Base-by-base conservation (phyloP, 2,888 invertebrate genomes). In the Oxyteleia sp. region DNA sequence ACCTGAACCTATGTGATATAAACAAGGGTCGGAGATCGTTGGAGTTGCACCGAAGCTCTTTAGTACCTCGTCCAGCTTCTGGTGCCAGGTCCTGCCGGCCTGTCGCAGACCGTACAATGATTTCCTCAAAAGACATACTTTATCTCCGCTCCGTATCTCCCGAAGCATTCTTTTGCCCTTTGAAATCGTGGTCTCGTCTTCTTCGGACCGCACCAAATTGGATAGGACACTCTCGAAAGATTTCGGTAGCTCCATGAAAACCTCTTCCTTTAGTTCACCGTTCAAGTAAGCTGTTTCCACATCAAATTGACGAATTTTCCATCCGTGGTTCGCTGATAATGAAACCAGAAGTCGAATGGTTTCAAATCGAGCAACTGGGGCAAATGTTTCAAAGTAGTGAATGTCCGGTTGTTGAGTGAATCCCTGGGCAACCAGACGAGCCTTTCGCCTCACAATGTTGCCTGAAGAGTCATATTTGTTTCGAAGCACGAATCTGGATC, bases 241-340 rank as follows among this genome's bases (percentile, higher is more conserved):
- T 4, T 49, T 69, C 0, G 85, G 87, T n/a, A 51, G 51, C 45
- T 82, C 57, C 85, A 86, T 85, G 4, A 49, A 49, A n/a, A 72
- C 61, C 13, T 61, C 15, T 20, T 72, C 61, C 5, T 61, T 61
- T 3, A 72, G 35, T 0, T 49, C 26, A 7, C 87, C 87, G 61
- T 86, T 86, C 15, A 87, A 47, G 41, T 84, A 87, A 8, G 87
- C 85, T 7, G 85, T 85, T 2, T 74, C 64, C 4, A 87, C 68
- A 38, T 87, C 85, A 16, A 85, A 64, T 16, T 88, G 86, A 16
- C 66, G 11, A 2, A 87, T 79, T 13, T 61, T 32, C 79, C 86
- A 66, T 11, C 45, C 74, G n/a, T 49, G 32, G 18, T 72, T 49
- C 18, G 71, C 84, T 7, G 84, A 82, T 15, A 86, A 20, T 0